Evolutionary conservation across 2,888 invertebrate genomes (phyloP).

Genomic region (Stenichneumon culpator): DNA sequence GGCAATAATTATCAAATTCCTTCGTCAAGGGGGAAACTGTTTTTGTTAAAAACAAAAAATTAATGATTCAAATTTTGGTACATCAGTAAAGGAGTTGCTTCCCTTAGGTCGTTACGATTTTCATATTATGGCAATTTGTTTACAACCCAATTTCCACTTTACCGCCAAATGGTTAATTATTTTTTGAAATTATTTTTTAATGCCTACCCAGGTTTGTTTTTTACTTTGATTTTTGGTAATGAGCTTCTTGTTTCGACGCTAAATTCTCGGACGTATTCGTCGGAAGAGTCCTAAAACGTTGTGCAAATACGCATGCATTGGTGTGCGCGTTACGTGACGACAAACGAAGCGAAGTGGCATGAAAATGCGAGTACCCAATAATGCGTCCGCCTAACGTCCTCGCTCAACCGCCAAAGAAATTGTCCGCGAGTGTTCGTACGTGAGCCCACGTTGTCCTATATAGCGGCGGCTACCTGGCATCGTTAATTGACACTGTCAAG

Average conservation of each 20-base stretch:
- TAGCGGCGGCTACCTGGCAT: neutral
- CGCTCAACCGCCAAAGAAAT: constrained; percentile 26
- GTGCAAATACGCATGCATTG: constrained; percentile 5
- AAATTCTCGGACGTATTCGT: neutral
- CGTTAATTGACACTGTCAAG: constrained; percentile 46
- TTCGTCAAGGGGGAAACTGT: too few species aligned
- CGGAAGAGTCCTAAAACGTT: constrained; percentile 12
- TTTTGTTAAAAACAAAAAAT: too few species aligned
- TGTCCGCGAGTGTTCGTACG: constrained; percentile 30
- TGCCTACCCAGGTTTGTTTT: constrained; percentile 14
- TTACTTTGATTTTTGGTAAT: neutral
- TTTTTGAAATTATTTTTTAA: constrained; percentile 30
- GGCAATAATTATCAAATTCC: too few species aligned
- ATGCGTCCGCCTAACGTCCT: constrained; percentile 31
- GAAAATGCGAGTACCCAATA: constrained; percentile 24
- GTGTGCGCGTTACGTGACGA: constrained; percentile 16
- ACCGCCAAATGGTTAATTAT: neutral
- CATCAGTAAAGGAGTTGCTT: too few species aligned
- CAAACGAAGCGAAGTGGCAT: constrained; percentile 27
- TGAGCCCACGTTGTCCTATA: constrained; percentile 1
- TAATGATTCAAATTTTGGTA: too few species aligned
- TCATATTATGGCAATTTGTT: too few species aligned
- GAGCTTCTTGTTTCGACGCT: neutral
- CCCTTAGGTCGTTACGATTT: too few species aligned
- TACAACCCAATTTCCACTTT: too few species aligned